Percentiles rank a stretch among this genome's conserved stretches.
Evolutionary conservation across 1,140 invertebrate genomes (phyloP).

Genomic region (Euwallacea similis): DNA sequence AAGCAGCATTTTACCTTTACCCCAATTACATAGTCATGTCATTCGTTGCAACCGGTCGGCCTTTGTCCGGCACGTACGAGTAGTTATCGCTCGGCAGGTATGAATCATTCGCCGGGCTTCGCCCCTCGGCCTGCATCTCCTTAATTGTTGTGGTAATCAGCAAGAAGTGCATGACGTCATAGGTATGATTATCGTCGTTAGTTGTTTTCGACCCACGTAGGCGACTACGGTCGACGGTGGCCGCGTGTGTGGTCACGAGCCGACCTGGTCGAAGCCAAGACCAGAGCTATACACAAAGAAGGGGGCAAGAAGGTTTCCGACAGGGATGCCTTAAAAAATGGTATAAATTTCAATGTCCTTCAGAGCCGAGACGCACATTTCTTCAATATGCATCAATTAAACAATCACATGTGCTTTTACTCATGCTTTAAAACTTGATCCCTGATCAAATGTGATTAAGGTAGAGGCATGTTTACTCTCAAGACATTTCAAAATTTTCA

Average conservation of each 20-base stretch:
- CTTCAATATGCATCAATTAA: too few species aligned
- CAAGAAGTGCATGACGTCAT: slow-evolving; percentile 4
- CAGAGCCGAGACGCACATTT: too few species aligned
- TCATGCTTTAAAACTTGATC: too few species aligned
- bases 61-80: too few species aligned
- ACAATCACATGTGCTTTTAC: too few species aligned
- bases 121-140: background rate
- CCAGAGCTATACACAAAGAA: background rate
- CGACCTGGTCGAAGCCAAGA: background rate
- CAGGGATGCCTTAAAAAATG: background rate
- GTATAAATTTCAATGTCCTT: too few species aligned
- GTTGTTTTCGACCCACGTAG: slow-evolving; percentile 10
- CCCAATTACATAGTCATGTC: too few species aligned
- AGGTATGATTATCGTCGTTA: background rate
- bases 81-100: too few species aligned
- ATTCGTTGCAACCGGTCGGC: too few species aligned
- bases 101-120: background rate
- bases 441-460: too few species aligned
- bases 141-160: slow-evolving; percentile 4
- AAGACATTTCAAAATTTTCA: too few species aligned
- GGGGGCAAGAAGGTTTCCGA: background rate
- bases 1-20: background rate
- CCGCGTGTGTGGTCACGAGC: slow-evolving; percentile 12
- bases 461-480: too few species aligned
- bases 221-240: background rate